These are phyloP conservation scores for human (Homo sapiens) DNA, from an alignment of 2,113 vertebrate genomes.

Conservation along the genomic window DNA sequence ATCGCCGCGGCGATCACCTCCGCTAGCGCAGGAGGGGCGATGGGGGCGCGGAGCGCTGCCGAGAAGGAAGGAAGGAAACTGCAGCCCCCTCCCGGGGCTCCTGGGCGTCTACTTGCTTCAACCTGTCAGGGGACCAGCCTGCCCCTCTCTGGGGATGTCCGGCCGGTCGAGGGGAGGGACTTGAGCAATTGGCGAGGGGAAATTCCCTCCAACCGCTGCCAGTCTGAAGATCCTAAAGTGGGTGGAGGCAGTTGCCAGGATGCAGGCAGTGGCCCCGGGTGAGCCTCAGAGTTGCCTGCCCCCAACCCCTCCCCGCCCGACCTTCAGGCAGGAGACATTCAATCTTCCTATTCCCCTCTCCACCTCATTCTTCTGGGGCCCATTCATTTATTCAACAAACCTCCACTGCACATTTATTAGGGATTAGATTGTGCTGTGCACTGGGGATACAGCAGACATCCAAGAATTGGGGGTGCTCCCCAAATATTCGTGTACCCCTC, in stretches of 20 bases:
- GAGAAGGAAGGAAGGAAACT: not conserved
- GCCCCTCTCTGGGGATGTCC: constrained; percentile 25
- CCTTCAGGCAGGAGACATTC: not conserved
- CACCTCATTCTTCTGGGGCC: not conserved
- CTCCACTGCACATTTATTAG: not conserved
- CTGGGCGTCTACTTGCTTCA: not conserved
- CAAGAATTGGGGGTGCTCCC: not conserved
- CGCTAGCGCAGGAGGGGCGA: not conserved
- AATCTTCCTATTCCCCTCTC: not conserved
- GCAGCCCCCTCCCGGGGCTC: not conserved
- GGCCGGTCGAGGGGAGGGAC: not conserved
- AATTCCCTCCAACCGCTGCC: not conserved
- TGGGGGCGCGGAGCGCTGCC: too few species aligned
- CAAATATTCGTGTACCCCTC: not conserved
- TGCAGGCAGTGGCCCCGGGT: not conserved
- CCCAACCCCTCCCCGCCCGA: too few species aligned
- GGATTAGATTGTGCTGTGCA: not conserved
- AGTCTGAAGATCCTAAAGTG: too few species aligned
- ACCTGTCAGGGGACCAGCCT: not conserved
- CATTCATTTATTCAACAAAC: not conserved
- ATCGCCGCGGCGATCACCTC: not conserved
- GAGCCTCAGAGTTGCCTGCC: not conserved
- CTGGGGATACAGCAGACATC: not conserved
- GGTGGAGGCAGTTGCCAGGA: not conserved
- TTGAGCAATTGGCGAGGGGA: not conserved